Evolutionary conservation across 2,113 vertebrate genomes (phyloP), one percentile per base, ranked within the genome.

Genomic region (Catharus minimus): DNA sequence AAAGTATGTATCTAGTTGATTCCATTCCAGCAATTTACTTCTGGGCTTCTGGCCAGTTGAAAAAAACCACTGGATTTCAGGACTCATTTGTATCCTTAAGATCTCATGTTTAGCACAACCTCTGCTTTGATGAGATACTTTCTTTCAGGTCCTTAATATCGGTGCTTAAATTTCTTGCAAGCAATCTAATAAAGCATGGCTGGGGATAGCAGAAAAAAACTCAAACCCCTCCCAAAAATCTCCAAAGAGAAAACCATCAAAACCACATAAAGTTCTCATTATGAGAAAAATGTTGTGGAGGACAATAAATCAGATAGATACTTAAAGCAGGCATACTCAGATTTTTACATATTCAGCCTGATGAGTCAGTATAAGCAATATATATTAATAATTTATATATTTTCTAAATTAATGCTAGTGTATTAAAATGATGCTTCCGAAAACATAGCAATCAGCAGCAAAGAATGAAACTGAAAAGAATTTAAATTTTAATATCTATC

Each of bases 201-300:
- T 20, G 36, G 4, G 3, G 3, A 55, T 15, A 13, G 11, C 38
- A 75, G 49, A 26, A 89, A 36, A 66, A 75, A 82, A 18, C 14
- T 58, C 3, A 1, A 46, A 30, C 3, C 1, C 2, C 3, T 5
- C 14, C 6, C 1, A 21, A 26, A 56, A 65, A 20, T 41, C 1
- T 3, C 4, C 10, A 24, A 41, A 30, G 7, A 60, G 52, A 65
- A 87, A 79, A 46, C 13, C n/a, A 65, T 46, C 19, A 52, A 88
- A 83, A 38, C 10, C 11, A 46, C 17, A 46, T 16, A 2, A 7
- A 21, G 8, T 71, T 90, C 17, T 76, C 39, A 41, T 11, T 20
- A 39, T 7, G 20, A 90, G 15, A 96, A 36, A 36, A 36, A 36
- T 36, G 33, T 36, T 36, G 33, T 36, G 33, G 33, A 36, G 33